Base-by-base conservation (phyloP, 2,888 invertebrate species). In the Tenthredo scrophulariae region DNA sequence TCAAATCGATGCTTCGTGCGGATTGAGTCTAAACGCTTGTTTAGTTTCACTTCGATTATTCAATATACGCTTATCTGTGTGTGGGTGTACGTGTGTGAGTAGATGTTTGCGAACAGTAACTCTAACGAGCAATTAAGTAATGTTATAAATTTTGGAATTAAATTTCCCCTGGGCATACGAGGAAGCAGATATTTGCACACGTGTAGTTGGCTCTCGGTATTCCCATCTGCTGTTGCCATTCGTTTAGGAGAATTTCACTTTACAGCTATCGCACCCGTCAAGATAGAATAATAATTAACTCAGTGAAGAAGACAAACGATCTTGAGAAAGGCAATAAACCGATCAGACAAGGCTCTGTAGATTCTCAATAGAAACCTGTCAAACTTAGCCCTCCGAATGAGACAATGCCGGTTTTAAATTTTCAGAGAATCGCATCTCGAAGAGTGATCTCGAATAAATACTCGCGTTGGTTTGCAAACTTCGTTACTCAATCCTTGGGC, bases 241-340 rank as follows among this genome's bases (percentile, higher is more conserved):
- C 33, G 22, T 40, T 18, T 70, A 9, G 43, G 7, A 4, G 22
- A 22, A 43, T 74, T 43, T 40, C 9, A 22, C n/a, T 54, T 77
- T 18, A 26, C 62, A 40, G 26, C 80, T 10, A 40, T 62, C 40
- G 37, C 26, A 37, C 10, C 13, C 26, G 80, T 80, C 80, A 15
- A 80, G 37, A 62, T 1, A 33, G 37, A 50, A 40, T 80, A 40
- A 80, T 62, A 80, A 80, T 80, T 80, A 62, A 80, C 62, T 54
- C 15, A 18, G 58, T 22, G 26, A 62, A 62, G 33, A 62, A 80
- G 80, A 80, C 40, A 40, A 80, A 80, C 80, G 80, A 15, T 80
- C 62, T 40, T 6, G 18, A 6, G 26, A 67, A 67, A 67, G 33
- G 13, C 67, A 67, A 67, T 67, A 67, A 33, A 67, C 67, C 77